Percentiles rank a stretch among this genome's conserved stretches.
phyloP scores from a whole-genome alignment of 2,888 invertebrate genomes.

The Rotaria magnacalcarata region DNA sequence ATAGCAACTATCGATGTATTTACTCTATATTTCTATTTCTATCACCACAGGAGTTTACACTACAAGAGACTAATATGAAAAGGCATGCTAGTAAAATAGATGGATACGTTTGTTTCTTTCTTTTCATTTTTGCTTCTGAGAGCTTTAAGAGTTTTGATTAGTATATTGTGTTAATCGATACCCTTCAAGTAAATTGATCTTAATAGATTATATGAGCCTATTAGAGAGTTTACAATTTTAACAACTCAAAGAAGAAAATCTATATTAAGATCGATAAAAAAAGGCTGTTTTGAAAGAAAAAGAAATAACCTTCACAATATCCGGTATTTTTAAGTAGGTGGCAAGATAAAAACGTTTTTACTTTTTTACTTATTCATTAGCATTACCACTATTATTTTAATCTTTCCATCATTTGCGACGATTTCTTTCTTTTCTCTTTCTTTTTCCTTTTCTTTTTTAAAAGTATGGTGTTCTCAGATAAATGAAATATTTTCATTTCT shows the following conservation, averaged over 20 bases:
- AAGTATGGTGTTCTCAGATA: background rate
- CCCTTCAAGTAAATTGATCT: background rate
- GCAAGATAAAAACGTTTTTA: accelerated
- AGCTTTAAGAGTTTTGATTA: too few relatives aligned
- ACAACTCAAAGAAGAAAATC: background rate
- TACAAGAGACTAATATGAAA: too few relatives aligned
- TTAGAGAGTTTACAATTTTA: background rate
- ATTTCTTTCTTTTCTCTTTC: too few relatives aligned
- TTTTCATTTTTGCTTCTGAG: too few relatives aligned
- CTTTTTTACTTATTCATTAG: background rate
- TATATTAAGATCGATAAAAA: background rate
- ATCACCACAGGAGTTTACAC: too few relatives aligned
- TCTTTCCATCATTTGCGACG: background rate
- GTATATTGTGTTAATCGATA: too few relatives aligned
- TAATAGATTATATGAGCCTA: background rate
- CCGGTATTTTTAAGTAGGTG: background rate
- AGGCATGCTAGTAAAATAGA: too few relatives aligned
- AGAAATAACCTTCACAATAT: background rate
- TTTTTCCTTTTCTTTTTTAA: background rate
- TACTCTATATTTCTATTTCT: too few relatives aligned
- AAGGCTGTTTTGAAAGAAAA: background rate
- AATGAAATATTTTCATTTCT: background rate
- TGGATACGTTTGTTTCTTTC: too few relatives aligned
- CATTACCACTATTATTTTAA: background rate
- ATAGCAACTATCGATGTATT: too few relatives aligned